Percentiles rank a stretch among this genome's conserved stretches.
Conservation (phyloP, 2,113 vertebrate genomes). For the Pterocles orientalis region DNA sequence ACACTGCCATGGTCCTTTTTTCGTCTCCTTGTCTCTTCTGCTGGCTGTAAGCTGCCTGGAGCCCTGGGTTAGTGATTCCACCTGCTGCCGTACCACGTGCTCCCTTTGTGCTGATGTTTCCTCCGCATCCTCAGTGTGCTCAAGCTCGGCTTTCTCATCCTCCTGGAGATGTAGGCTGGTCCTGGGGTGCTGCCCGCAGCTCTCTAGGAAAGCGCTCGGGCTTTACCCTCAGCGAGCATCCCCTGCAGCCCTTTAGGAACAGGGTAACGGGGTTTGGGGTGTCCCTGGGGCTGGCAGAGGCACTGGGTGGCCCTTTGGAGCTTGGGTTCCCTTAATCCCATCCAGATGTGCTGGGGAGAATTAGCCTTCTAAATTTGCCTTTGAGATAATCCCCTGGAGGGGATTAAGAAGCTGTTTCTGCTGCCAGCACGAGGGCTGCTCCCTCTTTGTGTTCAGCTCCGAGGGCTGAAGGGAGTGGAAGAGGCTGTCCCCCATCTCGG, state of each 20-base stretch:
- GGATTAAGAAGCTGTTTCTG: neutral
- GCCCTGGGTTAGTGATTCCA: neutral
- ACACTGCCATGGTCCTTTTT: accelerated
- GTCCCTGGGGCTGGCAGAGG: neutral
- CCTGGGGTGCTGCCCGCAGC: neutral
- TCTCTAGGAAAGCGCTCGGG: neutral
- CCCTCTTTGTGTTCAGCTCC: neutral
- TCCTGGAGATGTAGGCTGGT: neutral
- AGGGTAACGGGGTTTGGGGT: neutral
- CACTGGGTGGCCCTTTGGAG: too few species aligned
- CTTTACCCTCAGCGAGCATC: neutral
- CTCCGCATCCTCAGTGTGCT: accelerated
- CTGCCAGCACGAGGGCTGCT: too few species aligned
- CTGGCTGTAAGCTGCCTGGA: neutral
- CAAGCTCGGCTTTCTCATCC: neutral
- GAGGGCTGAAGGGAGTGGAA: neutral
- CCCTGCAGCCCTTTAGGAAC: neutral
- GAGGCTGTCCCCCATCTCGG: neutral
- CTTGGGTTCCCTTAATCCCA: neutral
- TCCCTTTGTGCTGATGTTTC: neutral
- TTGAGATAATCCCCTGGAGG: neutral
- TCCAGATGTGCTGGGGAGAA: neutral
- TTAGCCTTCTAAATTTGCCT: neutral
- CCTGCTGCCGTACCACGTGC: neutral
- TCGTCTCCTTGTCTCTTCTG: neutral